Percentiles rank a stretch among this genome's conserved stretches.
Evolutionary conservation across 2,888 invertebrate genomes (phyloP).

Genomic region (Hyles lineata): DNA sequence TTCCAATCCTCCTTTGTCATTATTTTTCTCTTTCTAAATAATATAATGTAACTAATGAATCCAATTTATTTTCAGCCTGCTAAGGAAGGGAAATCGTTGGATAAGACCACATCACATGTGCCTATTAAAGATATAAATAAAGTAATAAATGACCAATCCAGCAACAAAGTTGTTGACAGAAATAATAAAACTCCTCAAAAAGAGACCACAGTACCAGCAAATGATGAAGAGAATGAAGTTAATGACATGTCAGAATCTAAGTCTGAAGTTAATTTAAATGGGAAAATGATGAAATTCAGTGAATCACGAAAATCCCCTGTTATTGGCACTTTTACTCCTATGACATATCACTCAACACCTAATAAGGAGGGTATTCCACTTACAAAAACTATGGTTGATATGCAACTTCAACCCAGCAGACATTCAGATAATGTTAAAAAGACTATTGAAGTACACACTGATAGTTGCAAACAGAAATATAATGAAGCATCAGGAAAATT

Average conservation of each 20-base stretch:
- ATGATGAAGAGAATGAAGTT: constrained; percentile 53
- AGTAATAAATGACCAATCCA: constrained; percentile 57
- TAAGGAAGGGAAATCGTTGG: constrained; percentile 56
- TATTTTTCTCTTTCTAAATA: neutral
- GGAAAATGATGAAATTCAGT: constrained; percentile 72
- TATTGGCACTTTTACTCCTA: constrained; percentile 71
- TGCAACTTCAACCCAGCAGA: constrained; percentile 74
- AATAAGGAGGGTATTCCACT: constrained; percentile 78
- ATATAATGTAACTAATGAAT: constrained; percentile 16
- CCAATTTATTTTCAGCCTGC: constrained; percentile 62
- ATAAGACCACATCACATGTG: constrained; percentile 60
- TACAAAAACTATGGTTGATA: constrained; percentile 79
- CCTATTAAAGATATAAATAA: constrained; percentile 67
- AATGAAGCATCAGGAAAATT: constrained; percentile 48
- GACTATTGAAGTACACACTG: constrained; percentile 79
- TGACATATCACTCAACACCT: constrained; percentile 79
- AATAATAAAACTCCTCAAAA: constrained; percentile 52
- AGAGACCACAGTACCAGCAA: constrained; percentile 40
- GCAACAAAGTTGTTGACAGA: constrained; percentile 60
- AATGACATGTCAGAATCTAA: constrained; percentile 59
- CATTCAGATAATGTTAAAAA: constrained; percentile 78
- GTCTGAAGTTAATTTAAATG: constrained; percentile 68
- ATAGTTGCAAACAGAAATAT: constrained; percentile 60
- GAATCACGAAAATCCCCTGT: constrained; percentile 77
- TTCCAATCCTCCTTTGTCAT: neutral